Evolutionary conservation across 2,113 vertebrate species (phyloP).

Genomic region (Varanus salvator): DNA sequence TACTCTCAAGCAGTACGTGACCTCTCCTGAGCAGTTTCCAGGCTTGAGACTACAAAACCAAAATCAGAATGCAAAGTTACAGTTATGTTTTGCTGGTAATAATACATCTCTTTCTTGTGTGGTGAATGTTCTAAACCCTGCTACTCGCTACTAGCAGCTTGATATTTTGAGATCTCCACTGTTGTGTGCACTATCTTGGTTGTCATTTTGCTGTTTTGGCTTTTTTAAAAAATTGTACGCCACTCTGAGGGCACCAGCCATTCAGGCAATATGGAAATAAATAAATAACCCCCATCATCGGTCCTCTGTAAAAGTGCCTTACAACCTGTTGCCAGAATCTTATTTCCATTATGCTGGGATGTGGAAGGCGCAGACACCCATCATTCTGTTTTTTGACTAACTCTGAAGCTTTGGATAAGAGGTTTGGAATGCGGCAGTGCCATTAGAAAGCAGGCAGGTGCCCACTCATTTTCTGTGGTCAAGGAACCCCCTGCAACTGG

Average conservation of each 20-base stretch:
- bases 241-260: too few species aligned
- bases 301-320: background rate
- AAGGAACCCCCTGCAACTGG: background rate
- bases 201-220: too few species aligned
- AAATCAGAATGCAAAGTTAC: slow-evolving; percentile 55
- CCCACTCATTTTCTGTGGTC: background rate
- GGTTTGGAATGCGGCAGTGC: too few species aligned
- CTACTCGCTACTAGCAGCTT: rapidly evolving
- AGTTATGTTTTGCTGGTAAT: slow-evolving; percentile 54
- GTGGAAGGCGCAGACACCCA: background rate
- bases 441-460: background rate
- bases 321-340: background rate
- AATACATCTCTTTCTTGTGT: slow-evolving; percentile 54
- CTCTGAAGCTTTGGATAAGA: background rate
- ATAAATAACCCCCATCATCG: too few species aligned
- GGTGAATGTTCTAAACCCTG: slow-evolving; percentile 58
- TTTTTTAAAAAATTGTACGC: too few species aligned
- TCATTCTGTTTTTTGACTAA: background rate
- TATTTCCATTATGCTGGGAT: too few species aligned
- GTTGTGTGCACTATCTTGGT: too few species aligned
- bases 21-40: slow-evolving; percentile 41
- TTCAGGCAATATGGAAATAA: too few species aligned
- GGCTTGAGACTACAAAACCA: slow-evolving; percentile 48
- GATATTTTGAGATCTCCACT: too few species aligned
- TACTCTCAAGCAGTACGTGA: slow-evolving; percentile 56